Evolutionary conservation across 2,888 invertebrate species (phyloP).

Genomic region (Elysia crispata): DNA sequence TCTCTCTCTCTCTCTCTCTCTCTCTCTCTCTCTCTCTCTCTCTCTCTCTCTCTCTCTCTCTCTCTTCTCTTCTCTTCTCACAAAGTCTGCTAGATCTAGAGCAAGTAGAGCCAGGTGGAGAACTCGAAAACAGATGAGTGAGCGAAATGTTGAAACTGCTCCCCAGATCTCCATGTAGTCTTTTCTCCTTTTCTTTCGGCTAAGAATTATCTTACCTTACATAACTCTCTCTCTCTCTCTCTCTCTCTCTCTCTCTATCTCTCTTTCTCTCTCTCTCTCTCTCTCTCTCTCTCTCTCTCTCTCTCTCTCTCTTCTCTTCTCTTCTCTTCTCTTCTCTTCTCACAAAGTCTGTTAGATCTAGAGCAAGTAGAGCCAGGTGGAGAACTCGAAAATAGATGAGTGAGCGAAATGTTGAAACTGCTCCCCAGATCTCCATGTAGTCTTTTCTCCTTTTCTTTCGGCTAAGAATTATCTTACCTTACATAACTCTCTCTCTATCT

Average conservation of each 20-base stretch:
- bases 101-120: no score
- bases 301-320: background rate
- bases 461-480: background rate
- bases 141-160: no score
- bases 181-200: background rate
- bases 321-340: constrained; percentile 9
- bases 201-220: background rate
- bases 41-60: background rate
- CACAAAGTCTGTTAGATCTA: background rate
- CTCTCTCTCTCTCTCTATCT: constrained; percentile 29
- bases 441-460: background rate
- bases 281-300: constrained; percentile 21
- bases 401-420: no score
- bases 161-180: no score
- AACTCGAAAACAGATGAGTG: no score
- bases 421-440: no score
- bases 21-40: background rate
- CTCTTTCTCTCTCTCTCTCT: constrained; percentile 20
- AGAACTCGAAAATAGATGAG: no score
- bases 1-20: constrained; percentile 24
- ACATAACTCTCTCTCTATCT: no score
- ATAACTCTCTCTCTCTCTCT: no score
- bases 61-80: constrained; percentile 5
- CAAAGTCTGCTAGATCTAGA: no score
- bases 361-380: no score